Percentiles rank a stretch among this genome's conserved stretches.
phyloP scores from a whole-genome alignment of 2,113 vertebrate genomes.

The Limnothrissa miodon region DNA sequence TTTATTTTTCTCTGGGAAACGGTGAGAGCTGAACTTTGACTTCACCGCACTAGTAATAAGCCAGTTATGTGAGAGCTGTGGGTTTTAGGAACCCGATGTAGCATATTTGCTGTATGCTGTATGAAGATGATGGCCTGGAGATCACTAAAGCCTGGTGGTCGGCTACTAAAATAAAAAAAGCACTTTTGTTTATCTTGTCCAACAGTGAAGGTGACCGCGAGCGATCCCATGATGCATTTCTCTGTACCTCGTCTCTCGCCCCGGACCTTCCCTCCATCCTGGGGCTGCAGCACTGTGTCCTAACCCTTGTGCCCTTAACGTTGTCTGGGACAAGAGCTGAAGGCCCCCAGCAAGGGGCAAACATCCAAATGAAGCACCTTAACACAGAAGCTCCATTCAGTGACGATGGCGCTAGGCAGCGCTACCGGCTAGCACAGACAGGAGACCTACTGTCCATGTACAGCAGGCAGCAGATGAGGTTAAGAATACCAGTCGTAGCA shows the following conservation, averaged over 20 bases:
- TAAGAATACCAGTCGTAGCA: neutral
- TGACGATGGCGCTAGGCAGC: neutral
- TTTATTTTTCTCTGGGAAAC: neutral
- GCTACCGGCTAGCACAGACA: neutral
- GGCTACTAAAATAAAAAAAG: neutral
- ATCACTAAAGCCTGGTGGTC: neutral
- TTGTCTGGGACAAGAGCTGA: slow-evolving; percentile 15
- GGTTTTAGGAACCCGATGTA: neutral
- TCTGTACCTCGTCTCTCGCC: slow-evolving; percentile 17
- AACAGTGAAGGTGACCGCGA: neutral
- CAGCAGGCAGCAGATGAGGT: neutral
- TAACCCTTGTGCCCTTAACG: slow-evolving; percentile 17
- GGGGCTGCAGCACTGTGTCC: slow-evolving; percentile 25
- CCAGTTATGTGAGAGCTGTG: neutral
- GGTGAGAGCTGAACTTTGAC: neutral
- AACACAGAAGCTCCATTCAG: slow-evolving; percentile 20
- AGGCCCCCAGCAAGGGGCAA: neutral
- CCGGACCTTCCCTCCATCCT: slow-evolving; percentile 33
- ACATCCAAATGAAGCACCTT: slow-evolving; percentile 16
- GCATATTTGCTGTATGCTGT: neutral
- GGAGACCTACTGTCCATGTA: neutral
- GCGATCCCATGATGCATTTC: slow-evolving; percentile 3
- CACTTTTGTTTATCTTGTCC: neutral
- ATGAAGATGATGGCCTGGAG: neutral
- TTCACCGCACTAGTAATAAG: neutral